Evolutionary conservation across 2,113 vertebrate species (phyloP).

Genomic region (Corythoichthys haematopterus): DNA sequence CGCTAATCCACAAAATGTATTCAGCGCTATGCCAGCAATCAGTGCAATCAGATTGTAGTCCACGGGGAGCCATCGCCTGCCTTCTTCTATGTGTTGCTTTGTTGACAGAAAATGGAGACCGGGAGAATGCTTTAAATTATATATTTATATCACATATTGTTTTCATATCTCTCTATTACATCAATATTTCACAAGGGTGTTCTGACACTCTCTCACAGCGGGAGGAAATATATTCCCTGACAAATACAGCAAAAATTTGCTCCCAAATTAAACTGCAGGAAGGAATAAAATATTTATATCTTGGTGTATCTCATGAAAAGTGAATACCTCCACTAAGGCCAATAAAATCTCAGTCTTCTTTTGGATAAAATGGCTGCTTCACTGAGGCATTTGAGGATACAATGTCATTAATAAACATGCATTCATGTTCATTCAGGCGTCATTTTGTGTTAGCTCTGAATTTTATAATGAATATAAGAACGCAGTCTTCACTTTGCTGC

Average conservation of each 20-base stretch:
- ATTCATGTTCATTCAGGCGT: not conserved
- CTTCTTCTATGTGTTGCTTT: constrained; percentile 35
- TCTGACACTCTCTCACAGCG: not conserved
- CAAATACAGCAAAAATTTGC: not conserved
- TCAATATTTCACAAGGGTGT: constrained; percentile 1
- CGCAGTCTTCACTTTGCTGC: too few species aligned
- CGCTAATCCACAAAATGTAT: constrained; percentile 37
- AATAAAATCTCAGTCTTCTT: not conserved
- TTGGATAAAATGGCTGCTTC: not conserved
- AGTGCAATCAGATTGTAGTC: constrained; percentile 28
- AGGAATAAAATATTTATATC: not conserved
- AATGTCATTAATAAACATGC: not conserved
- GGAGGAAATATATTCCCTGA: not conserved
- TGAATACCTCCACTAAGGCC: not conserved
- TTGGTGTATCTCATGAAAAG: not conserved
- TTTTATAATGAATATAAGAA: too few species aligned
- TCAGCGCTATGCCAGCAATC: constrained; percentile 38
- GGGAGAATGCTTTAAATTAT: constrained; percentile 22
- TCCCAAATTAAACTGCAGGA: not conserved
- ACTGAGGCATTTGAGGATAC: not conserved
- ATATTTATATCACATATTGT: constrained; percentile 10
- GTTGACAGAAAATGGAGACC: constrained; percentile 32
- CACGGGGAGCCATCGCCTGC: constrained; percentile 31
- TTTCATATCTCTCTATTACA: constrained; percentile 15
- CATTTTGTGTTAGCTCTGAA: too few species aligned